Evolutionary conservation across 2,888 invertebrate genomes (phyloP), one percentile per base, ranked within the genome.

Genomic region (Galerucella nymphaeae): DNA sequence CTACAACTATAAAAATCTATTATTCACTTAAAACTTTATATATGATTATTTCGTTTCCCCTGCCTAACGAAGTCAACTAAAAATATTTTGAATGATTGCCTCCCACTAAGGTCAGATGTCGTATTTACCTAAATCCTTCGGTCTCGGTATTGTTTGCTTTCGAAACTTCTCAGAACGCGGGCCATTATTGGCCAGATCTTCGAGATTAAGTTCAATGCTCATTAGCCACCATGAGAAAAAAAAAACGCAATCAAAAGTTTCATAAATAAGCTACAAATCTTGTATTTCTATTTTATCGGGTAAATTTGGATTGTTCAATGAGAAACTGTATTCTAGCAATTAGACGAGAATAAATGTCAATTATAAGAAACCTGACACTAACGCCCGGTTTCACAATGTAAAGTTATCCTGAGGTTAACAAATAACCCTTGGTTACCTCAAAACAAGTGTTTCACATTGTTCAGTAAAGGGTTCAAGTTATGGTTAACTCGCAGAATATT

Each of bases 41-140:
- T 70, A 70, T 23, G n/a, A 14, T 57, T 48, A 20, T 42, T 18
- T n/a, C 2, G 18, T 57, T 63, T 55, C 70, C 64, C 63, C 70
- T 62, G 18, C 42, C 48, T 42, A 18, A 13, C 20, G 23, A n/a
- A 64, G 14, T 42, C 41, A 63, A 57, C 45, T 70, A 45, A 20
- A 13, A 55, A 16, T 57, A 45, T 57, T 63, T 55, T 70, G 55
- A 63, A 69, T 23, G 23, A 63, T 63, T 70, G 18, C n/a, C 70
- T 63, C 70, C 70, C 57, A 70, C 70, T 69, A 63, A 70, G 70
- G 70, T 70, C 63, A 70, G 45, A 70, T 70, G 63, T 61, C 70
- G 55, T 41, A 38, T 70, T 63, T 63, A 64, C 70, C 63, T 55
- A 70, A 70, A 64, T 69, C 55, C 30, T 53, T 41, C 58, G 14